These are phyloP conservation scores for Didymodactylos carnosus DNA, from an alignment of 2,888 invertebrate genomes.

Conservation along the genomic window DNA sequence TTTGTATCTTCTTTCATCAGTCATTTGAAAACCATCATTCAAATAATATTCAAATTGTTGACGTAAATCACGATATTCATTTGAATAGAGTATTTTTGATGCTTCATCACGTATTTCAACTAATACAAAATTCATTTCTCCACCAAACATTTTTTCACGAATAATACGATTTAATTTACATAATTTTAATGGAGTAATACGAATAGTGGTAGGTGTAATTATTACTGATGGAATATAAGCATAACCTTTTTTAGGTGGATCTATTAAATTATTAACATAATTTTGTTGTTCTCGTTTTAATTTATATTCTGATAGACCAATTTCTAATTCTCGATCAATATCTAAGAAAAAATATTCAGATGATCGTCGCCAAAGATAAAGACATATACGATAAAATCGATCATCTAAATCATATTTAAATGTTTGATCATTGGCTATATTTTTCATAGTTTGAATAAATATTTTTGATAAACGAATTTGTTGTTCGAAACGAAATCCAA, in stretches of 20 bases:
- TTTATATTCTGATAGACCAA: background rate
- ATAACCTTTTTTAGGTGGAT: background rate
- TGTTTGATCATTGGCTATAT: background rate
- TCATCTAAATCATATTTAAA: no score
- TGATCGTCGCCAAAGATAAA: background rate
- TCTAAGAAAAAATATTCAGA: background rate
- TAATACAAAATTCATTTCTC: background rate
- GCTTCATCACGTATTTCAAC: background rate
- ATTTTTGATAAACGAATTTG: background rate
- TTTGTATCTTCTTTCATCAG: background rate
- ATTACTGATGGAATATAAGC: background rate
- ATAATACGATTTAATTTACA: background rate
- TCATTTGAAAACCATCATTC: background rate
- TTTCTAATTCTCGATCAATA: background rate
- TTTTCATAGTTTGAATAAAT: background rate
- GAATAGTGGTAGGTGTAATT: background rate
- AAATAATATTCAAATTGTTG: background rate
- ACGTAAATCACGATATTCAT: background rate
- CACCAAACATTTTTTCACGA: background rate
- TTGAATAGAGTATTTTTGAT: background rate
- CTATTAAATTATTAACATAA: background rate
- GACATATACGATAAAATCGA: background rate
- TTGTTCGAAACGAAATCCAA: background rate
- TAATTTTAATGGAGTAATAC: background rate
- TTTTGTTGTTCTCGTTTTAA: background rate